phyloP scores from a whole-genome alignment of 2,888 invertebrate species.

The Harmothoe impar region DNA sequence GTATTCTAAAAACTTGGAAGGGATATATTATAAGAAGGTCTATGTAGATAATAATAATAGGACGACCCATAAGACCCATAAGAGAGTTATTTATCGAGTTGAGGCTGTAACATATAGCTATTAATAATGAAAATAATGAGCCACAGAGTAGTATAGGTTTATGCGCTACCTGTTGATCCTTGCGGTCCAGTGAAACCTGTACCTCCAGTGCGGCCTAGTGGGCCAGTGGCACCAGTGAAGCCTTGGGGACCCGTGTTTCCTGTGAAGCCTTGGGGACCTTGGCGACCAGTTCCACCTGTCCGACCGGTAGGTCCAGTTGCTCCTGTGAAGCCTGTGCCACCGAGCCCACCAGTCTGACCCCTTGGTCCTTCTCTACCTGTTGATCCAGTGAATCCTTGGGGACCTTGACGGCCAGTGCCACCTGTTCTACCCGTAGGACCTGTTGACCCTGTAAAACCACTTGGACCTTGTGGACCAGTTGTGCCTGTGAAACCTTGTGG shows the following conservation, averaged over 20 bases:
- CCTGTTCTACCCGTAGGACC: conserved; percentile 67
- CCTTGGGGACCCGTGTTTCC: conserved; percentile 62
- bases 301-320: conserved; percentile 55
- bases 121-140: too few relatives aligned
- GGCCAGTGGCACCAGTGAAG: conserved; percentile 55
- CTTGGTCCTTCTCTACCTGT: conserved; percentile 60
- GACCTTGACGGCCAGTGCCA: conserved; percentile 62
- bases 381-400: conserved; percentile 58
- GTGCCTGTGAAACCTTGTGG: conserved; percentile 65
- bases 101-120: too few relatives aligned
- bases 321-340: conserved; percentile 63
- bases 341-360: conserved; percentile 46
- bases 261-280: conserved; percentile 61
- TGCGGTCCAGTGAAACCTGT: conserved; percentile 62
- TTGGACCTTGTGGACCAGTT: conserved; percentile 30
- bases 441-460: conserved; percentile 65
- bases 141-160: too few relatives aligned
- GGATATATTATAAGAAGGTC: too few relatives aligned
- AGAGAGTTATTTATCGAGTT: too few relatives aligned
- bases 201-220: conserved; percentile 63
- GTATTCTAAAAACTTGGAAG: too few relatives aligned
- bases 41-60: too few relatives aligned
- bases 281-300: conserved; percentile 30
- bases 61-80: too few relatives aligned
- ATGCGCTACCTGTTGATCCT: conserved; percentile 60